phyloP scores from a whole-genome alignment of 2,797 vertebrate genomes.

The Spinibarbus caldwelli region DNA sequence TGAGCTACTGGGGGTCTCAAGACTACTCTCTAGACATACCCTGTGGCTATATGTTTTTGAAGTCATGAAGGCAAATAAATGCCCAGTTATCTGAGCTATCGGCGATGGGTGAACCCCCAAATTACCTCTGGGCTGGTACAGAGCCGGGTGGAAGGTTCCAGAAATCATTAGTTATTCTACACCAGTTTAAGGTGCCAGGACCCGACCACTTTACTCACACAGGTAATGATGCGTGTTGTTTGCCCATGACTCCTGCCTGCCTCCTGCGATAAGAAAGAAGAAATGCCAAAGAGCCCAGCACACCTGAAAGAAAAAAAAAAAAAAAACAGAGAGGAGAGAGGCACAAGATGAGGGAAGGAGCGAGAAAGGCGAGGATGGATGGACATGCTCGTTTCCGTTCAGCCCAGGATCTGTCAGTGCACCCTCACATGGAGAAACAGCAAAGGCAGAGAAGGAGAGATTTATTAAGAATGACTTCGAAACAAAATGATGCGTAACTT shows the following conservation, averaged over 20 bases:
- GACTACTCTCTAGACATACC: neutral
- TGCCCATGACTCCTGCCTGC: slow-evolving; percentile 59
- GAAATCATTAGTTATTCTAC: slow-evolving; percentile 53
- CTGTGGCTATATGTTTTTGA: slow-evolving; percentile 28
- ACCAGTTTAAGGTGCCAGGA: slow-evolving; percentile 28
- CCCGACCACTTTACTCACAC: slow-evolving; percentile 59
- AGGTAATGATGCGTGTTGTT: slow-evolving; percentile 70
- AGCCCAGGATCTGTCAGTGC: slow-evolving; percentile 53
- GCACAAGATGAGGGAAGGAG: slow-evolving; percentile 24
- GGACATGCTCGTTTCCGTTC: slow-evolving; percentile 37
- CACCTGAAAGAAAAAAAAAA: slow-evolving; percentile 13
- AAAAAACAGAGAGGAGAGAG: slow-evolving; percentile 27
- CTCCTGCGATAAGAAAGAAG: slow-evolving; percentile 55
- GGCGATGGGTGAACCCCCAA: neutral
- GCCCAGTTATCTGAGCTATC: slow-evolving; percentile 34
- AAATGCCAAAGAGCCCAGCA: slow-evolving; percentile 40
- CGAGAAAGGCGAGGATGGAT: slow-evolving; percentile 53
- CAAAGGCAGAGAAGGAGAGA: slow-evolving; percentile 2
- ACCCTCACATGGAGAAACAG: slow-evolving; percentile 42
- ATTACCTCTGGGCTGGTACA: slow-evolving; percentile 43
- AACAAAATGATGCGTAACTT: slow-evolving; percentile 30
- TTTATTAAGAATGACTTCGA: slow-evolving; percentile 8
- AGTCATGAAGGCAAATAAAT: slow-evolving; percentile 12
- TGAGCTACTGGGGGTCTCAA: slow-evolving; percentile 2
- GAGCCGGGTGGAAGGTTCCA: slow-evolving; percentile 19